Evolutionary conservation across 2,113 vertebrate genomes (phyloP).

Genomic region (Mixornis gularis): DNA sequence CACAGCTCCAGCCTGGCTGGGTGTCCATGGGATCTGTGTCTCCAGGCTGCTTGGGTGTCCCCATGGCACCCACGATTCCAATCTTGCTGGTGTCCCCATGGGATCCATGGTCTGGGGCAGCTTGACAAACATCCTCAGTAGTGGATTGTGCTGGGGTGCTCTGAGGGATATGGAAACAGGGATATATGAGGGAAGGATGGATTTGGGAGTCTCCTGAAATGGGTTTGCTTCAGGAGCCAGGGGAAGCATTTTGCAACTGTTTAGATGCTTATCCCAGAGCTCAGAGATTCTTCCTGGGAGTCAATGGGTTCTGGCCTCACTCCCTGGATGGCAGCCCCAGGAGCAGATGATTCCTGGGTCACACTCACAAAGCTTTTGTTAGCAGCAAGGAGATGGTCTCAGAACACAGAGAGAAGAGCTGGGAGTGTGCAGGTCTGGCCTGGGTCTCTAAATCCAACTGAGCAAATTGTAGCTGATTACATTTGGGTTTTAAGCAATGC

Average conservation of each 20-base stretch:
- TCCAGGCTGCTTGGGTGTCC: not conserved
- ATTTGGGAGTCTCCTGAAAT: not conserved
- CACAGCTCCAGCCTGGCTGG: not conserved
- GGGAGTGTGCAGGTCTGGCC: not conserved
- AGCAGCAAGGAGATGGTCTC: not conserved
- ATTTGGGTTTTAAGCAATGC: not conserved
- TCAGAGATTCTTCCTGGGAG: not conserved
- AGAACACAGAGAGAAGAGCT: not conserved
- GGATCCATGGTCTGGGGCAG: not conserved
- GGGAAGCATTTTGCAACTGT: not conserved
- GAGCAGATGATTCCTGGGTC: not conserved
- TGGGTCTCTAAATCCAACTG: not conserved
- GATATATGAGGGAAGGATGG: fast-evolving
- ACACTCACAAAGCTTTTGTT: not conserved
- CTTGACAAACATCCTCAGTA: not conserved
- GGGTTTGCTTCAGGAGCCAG: not conserved
- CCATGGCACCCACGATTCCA: not conserved
- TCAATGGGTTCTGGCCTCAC: fast-evolving
- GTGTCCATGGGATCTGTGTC: not conserved
- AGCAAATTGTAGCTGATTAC: not conserved
- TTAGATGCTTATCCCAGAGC: not conserved
- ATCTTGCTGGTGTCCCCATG: not conserved
- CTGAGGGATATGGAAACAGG: fast-evolving
- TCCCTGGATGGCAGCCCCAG: not conserved
- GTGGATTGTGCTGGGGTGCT: not conserved